Percentiles rank a stretch among this genome's conserved stretches.
Conservation (phyloP, 2,797 vertebrate species). For the Heterohyrax brucei region DNA sequence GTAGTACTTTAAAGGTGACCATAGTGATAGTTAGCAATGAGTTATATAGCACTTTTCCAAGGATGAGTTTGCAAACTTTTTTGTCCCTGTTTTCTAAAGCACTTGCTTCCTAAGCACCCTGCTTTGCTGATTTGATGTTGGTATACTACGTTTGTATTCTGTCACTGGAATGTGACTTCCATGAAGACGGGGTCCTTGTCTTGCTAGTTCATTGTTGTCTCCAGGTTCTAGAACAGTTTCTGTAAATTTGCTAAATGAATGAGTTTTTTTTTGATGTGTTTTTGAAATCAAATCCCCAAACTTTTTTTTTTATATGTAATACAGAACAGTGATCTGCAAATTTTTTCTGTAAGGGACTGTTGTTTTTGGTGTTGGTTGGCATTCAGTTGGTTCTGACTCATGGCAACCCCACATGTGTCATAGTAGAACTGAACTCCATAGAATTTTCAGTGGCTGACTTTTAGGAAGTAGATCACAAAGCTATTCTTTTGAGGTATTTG, state of each 20-base stretch:
- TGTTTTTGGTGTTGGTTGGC: no score
- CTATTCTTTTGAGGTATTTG: no score
- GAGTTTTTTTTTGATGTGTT: constrained; percentile 35
- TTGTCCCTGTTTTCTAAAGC: constrained; percentile 12
- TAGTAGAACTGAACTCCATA: no score
- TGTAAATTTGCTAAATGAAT: neutral
- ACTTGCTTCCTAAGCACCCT: neutral
- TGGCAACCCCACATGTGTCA: no score
- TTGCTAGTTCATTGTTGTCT: neutral
- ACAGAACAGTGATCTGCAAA: constrained; percentile 18
- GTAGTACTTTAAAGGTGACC: no score
- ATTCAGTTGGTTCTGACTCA: no score
- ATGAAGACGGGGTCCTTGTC: neutral
- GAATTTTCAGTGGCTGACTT: no score
- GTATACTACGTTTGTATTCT: constrained; percentile 24
- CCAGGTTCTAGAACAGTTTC: neutral
- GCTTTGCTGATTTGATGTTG: constrained; percentile 46
- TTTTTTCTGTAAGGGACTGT: constrained; percentile 31
- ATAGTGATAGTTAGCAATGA: no score
- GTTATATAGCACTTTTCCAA: no score
- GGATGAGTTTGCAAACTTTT: no score
- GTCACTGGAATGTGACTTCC: neutral
- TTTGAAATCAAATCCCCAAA: constrained; percentile 45
- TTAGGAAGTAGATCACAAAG: no score
- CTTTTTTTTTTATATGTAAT: constrained; percentile 20